Evolutionary conservation across 2,888 invertebrate genomes (phyloP), one percentile per base, ranked within the genome.

Genomic region (Idaea straminata): DNA sequence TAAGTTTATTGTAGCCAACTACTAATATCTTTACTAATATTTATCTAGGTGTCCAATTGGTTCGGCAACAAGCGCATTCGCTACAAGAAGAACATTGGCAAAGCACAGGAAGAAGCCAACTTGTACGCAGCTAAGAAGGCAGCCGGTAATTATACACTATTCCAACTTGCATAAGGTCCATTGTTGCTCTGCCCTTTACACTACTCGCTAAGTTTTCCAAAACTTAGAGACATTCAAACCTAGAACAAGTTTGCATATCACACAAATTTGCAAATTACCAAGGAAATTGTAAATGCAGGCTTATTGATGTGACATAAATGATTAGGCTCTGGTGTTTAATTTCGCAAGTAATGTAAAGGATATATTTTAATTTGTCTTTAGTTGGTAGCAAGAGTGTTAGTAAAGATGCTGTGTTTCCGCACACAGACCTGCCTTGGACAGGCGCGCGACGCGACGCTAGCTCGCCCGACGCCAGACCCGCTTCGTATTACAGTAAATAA

Each of bases 1-100:
- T 25, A 25, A 25, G 25, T 25, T 25, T 25, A 25, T 25, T 25
- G 25, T 25, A 25, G 25, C 25, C 25, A 25, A 25, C 7, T 10
- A 47, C 47, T 47, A 7, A 47, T 47, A 7, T 62, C 60, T 62
- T 66, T 63, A 62, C 62, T 64, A 67, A 35, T 61, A 36, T 64
- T 25, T 63, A 7, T 66, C 0, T 94, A 98, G 97, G 98, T 99
- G 72, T 99, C 99, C 77, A 99, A 99, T 95, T 99, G 99, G 99
- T 99, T 99, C 89, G 99, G 99, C 78, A 99, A 99, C 94, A 99
- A 99, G 92, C 96, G 99, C 84, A 99, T 99, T 93, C 96, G 99
- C 82, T 99, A 99, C 94, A 99, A 99, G 96, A 99, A 99, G 94
- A 99, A 99, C 93, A 99, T 99, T 78, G 99, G 99, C 82, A 99